phyloP scores from a whole-genome alignment of 2,113 vertebrate genomes.

The Pycnonotus jocosus region DNA sequence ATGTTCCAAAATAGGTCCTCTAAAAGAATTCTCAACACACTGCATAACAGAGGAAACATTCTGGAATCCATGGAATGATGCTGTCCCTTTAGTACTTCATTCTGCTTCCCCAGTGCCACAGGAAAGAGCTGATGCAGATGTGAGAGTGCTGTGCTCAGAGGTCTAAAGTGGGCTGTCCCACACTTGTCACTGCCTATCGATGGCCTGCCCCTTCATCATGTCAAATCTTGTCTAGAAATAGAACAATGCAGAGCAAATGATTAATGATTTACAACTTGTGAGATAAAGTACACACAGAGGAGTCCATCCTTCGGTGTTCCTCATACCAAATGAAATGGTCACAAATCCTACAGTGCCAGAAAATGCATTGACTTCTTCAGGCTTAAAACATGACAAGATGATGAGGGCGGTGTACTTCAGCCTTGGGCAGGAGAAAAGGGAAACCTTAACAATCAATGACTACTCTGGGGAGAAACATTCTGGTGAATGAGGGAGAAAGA shows the following conservation, averaged over 20 bases:
- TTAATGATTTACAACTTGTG: background rate
- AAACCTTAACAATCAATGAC: background rate
- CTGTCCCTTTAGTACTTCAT: background rate
- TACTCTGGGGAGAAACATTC: background rate
- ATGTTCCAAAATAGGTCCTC: background rate
- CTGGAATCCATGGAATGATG: background rate
- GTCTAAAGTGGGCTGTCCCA: background rate
- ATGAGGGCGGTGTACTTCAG: background rate
- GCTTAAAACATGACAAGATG: background rate
- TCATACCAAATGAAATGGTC: background rate
- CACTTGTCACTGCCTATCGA: background rate
- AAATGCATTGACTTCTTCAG: background rate
- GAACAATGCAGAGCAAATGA: background rate
- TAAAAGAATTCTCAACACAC: background rate
- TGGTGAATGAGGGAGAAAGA: background rate
- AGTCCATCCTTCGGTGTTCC: background rate
- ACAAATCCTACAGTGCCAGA: background rate
- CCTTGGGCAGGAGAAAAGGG: background rate
- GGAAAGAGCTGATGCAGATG: background rate
- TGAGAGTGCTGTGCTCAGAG: rapidly evolving
- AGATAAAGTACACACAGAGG: background rate
- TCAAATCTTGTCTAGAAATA: background rate
- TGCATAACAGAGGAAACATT: background rate
- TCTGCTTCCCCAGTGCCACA: background rate
- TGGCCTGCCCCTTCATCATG: background rate